Evolutionary conservation across 2,888 invertebrate genomes (phyloP).

Genomic region (Mesorhabditis spiculigera): DNA sequence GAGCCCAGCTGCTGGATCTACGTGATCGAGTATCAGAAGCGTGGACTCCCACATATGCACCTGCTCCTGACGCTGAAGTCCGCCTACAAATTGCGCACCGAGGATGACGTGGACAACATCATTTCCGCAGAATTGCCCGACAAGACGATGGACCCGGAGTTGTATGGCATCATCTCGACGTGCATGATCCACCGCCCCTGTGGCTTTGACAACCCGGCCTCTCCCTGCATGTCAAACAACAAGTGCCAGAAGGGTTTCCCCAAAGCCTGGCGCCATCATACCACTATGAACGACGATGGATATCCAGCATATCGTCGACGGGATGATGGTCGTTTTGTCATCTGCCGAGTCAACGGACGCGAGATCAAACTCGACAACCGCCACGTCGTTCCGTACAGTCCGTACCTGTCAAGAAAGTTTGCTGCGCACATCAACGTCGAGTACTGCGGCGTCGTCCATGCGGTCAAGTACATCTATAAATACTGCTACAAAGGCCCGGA

Average conservation of each 20-base stretch:
- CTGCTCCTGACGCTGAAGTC: no score
- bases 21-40: conserved; percentile 55
- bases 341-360: not conserved
- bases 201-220: conserved; percentile 31
- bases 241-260: conserved; percentile 60
- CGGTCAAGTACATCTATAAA: conserved; percentile 34
- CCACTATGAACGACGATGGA: conserved; percentile 35
- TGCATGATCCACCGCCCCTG: conserved; percentile 49
- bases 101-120: conserved; percentile 15
- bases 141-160: conserved; percentile 19
- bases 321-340: conserved; percentile 28
- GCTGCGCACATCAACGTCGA: conserved; percentile 49
- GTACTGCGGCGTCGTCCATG: conserved; percentile 44
- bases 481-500: conserved; percentile 46
- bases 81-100: no score
- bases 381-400: conserved; percentile 47
- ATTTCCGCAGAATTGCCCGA: conserved; percentile 40
- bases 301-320: conserved; percentile 57
- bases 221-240: conserved; percentile 59
- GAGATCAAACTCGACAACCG: conserved; percentile 42
- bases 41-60: no score
- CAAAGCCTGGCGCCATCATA: conserved; percentile 45
- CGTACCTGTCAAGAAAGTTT: conserved; percentile 25
- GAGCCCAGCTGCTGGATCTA: conserved; percentile 28
- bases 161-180: conserved; percentile 25